Conservation (phyloP, 2,888 invertebrate species). For the Lepidochrysops patricia region DNA sequence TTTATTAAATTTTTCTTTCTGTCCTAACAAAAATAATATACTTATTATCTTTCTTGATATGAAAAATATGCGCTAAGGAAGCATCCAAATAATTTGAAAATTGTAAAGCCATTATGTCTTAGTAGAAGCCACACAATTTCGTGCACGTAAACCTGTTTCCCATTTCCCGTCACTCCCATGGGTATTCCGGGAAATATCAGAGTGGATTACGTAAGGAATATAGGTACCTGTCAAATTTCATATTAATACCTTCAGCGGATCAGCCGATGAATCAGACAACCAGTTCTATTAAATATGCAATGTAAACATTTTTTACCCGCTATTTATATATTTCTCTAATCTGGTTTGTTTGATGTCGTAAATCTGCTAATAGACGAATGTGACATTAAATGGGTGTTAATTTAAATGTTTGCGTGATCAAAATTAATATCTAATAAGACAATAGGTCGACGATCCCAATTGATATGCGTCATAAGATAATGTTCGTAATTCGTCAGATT, state of each 20-base stretch:
- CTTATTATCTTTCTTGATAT: too few species aligned
- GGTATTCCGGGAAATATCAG: constrained; percentile 1
- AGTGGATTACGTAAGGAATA: constrained; percentile 7
- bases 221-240: constrained; percentile 6
- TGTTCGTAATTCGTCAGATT: background rate
- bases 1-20: background rate
- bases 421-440: constrained; percentile 7
- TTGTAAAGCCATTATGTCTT: background rate
- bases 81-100: background rate
- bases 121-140: background rate
- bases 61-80: too few species aligned
- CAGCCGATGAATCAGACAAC: background rate
- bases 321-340: constrained; percentile 4
- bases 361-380: constrained; percentile 9
- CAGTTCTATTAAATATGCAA: background rate
- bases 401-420: constrained; percentile 5
- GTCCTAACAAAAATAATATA: background rate
- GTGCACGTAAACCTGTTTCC: constrained; percentile 2
- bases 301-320: background rate
- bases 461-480: constrained; percentile 3
- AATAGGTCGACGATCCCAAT: constrained; percentile 8
- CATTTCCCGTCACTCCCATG: constrained; percentile 2
- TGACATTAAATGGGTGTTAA: constrained; percentile 9
- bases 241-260: background rate
- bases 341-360: background rate